A percentile compares a stretch with the other conserved stretches of the same genome.
These are phyloP conservation scores for Coryphaenoides rupestris DNA, from an alignment of 2,113 vertebrate genomes.

Conservation along the genomic window DNA sequence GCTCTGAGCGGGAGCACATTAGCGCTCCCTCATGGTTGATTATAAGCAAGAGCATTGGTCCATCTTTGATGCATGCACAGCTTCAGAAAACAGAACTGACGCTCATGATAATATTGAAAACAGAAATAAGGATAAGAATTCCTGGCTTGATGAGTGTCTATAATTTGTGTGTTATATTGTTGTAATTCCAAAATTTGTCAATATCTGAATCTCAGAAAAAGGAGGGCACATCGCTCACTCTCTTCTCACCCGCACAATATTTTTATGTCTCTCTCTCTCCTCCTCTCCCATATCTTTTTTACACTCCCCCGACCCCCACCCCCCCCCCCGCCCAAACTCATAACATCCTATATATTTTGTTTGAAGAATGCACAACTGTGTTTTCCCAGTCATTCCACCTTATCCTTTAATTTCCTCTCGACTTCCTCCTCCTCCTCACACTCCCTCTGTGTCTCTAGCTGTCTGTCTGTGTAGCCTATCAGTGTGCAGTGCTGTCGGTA, in stretches of 20 bases:
- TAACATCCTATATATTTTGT: slow-evolving; percentile 37
- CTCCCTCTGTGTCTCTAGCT: slow-evolving; percentile 69
- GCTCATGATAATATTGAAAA: slow-evolving; percentile 60
- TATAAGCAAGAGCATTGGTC: slow-evolving; percentile 14
- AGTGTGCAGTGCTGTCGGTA: slow-evolving; percentile 80
- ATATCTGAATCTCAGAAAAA: slow-evolving; percentile 67
- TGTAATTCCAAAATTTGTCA: slow-evolving; percentile 74
- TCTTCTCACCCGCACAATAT: slow-evolving; percentile 23
- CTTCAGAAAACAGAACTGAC: slow-evolving; percentile 55
- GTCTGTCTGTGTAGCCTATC: slow-evolving; percentile 75
- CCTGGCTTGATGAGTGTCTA: slow-evolving; percentile 76
- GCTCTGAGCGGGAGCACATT: slow-evolving; percentile 48
- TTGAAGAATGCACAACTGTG: slow-evolving; percentile 68
- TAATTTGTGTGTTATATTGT: slow-evolving; percentile 76
- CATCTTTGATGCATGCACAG: slow-evolving; percentile 49
- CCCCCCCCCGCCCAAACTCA: slow-evolving; percentile 19
- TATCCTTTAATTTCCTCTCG: slow-evolving; percentile 12
- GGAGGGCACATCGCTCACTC: slow-evolving; percentile 63
- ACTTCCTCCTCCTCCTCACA: slow-evolving; percentile 20
- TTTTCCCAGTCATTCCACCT: slow-evolving; percentile 58
- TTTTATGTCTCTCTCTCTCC: slow-evolving; percentile 26
- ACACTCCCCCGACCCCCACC: slow-evolving; percentile 28
- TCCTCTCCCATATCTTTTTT: slow-evolving; percentile 18
- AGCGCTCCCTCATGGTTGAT: slow-evolving; percentile 37
- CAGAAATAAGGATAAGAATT: slow-evolving; percentile 71